Base-by-base conservation (phyloP, 2,113 vertebrate genomes). In the Mormyrus iriodes region DNA sequence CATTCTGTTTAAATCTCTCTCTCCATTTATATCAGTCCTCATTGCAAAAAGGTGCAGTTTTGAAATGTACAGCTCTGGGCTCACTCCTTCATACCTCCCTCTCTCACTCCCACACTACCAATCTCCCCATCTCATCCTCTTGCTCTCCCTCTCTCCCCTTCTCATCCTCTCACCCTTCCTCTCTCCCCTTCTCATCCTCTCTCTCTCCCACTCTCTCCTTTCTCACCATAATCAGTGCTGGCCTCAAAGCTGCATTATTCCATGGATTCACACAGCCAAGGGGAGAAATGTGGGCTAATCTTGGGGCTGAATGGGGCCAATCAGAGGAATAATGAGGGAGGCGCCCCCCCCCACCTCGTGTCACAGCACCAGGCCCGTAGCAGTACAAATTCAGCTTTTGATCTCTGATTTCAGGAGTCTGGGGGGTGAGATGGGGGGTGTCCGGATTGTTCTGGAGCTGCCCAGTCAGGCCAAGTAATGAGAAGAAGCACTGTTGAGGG, bases 361-460 rank as follows among this genome's bases (percentile, higher is more conserved):
- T 46, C 79, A 83, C 35, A 83, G 35, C 19, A 24, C 88, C 49
- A 6, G 8, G 88, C 97, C 97, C 97, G 98, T 98, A 97, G 97
- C 97, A 98, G 98, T 97, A 98, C 97, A 99, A 98, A 98, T 98
- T 97, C 97, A 97, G 96, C 96, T 97, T 98, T 98, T 98, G 97
- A 99, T 98, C 97, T 98, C 95, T 97, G 97, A 97, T 98, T 98
- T 98, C 96, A 97, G 96, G 92, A 96, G 96, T 92, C 93, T n/a
- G 46, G 87, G n/a, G 27, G 42, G 51, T 15, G 44, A 46, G 42
- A 48, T 65, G 17, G 83, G 48, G 93, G 92, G 92, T 69, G 90
- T 91, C 90, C 92, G 93, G 92, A 91, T 91, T 92, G 93, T 94
- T 94, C 94, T 93, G 93, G 53, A 91, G 95, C 95, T 94, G 97